Evolutionary conservation across 2,797 vertebrate species (phyloP), one percentile per base, ranked within the genome.

Genomic region (Alca torda): DNA sequence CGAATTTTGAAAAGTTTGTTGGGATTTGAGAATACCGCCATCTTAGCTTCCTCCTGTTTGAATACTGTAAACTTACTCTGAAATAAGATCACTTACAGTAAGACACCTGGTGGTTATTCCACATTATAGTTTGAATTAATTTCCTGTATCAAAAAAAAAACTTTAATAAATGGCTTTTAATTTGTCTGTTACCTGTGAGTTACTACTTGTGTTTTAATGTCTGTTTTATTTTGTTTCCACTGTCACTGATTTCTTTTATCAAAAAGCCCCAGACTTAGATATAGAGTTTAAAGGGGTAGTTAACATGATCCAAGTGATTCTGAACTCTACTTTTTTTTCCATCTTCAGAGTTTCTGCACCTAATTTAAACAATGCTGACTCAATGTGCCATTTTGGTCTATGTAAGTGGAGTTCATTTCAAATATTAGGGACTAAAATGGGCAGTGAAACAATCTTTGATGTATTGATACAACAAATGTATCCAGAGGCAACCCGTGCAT

Each of bases 391-490:
- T 8, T 65, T 2, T 8, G 84, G 11, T 5, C 24, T 72, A 16
- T 0, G 1, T 35, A 56, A 63, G 2, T 37, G 28, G 4, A 50
- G 1, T 28, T 81, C 2, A 30, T 90, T 86, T 88, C 35, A 84
- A 78, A 43, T 48, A 56, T 19, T 56, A 33, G 16, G 7, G 5
- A 60, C 31, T 64, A 37, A 86, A 84, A 45, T 30, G 11, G 11
- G 6, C 43, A 65, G 43, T 19, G 17, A 65, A 88, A 60, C 5
- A 63, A 60, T 5, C 41, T 72, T 43, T 19, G 21, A 43, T n/a
- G 4, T 37, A 39, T 21, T 26, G 30, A n/a, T 75, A n/a, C 7
- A 50, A 53, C 6, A 56, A 87, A 51, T 0, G 0, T 26, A 50
- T 19, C n/a, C 24, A 85, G 68, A 85, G 24, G 8, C 7, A 93